Evolutionary conservation across 1,140 invertebrate genomes (phyloP).

Genomic region (Agrypnia vestita): DNA sequence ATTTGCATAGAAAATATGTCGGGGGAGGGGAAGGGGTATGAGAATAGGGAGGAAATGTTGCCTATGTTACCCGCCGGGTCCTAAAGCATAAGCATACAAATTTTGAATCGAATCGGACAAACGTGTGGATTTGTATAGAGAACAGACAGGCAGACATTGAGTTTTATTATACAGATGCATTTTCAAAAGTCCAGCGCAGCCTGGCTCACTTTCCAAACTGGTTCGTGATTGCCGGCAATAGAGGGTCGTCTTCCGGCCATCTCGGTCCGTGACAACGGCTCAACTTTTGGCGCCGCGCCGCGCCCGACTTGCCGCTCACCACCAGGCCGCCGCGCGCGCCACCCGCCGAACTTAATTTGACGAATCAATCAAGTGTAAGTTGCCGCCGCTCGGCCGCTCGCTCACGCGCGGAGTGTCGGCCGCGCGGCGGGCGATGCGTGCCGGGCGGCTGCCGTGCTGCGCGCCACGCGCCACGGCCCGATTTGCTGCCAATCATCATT

Average conservation of each 20-base stretch:
- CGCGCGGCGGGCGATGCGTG: slow-evolving; percentile 7
- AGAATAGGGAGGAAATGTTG: too few relatives aligned
- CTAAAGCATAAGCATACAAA: too few relatives aligned
- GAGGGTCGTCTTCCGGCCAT: neutral
- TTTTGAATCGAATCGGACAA: too few relatives aligned
- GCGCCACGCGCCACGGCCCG: neutral
- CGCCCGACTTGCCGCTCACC: neutral
- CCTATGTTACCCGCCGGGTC: too few relatives aligned
- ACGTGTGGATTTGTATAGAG: too few relatives aligned
- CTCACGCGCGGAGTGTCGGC: neutral
- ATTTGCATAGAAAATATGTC: too few relatives aligned
- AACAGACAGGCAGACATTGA: too few relatives aligned
- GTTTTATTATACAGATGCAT: too few relatives aligned
- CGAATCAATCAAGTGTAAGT: slow-evolving; percentile 45
- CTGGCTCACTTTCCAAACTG: slow-evolving; percentile 10
- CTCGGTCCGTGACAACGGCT: slow-evolving; percentile 2
- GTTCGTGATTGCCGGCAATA: slow-evolving; percentile 22
- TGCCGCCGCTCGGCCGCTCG: slow-evolving; percentile 10
- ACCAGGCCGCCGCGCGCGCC: neutral
- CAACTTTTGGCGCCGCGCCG: neutral
- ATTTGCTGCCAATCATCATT: slow-evolving; percentile 47
- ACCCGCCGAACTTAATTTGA: slow-evolving; percentile 41
- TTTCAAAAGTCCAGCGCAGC: slow-evolving; percentile 1
- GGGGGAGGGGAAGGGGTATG: too few relatives aligned
- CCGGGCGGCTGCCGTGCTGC: neutral